Evolutionary conservation across 2,113 vertebrate species (phyloP), one percentile per base, ranked within the genome.

Genomic region (Acanthisitta chloris): DNA sequence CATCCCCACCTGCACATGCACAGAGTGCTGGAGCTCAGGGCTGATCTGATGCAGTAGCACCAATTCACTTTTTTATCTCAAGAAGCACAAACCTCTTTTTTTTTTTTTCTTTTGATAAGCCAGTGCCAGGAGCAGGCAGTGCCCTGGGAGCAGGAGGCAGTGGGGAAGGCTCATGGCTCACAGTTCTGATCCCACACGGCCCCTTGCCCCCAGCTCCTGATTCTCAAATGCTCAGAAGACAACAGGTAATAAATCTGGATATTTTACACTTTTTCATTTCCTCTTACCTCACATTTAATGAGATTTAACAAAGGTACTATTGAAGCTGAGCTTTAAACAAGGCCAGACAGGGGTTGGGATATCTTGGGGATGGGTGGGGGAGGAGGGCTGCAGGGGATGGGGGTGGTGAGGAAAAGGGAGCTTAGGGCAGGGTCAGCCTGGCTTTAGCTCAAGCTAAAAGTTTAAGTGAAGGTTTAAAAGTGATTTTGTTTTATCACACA

Each of bases 261-360:
- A 76, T 72, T 95, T 96, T 96, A 88, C 96, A 95, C 94, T 90
- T 96, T 92, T 89, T 91, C 92, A 96, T 96, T 97, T 96, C 96
- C 96, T 92, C 73, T 90, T 82, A 88, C 91, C 86, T 91, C 92
- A 67, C 83, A 19, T 70, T 94, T 96, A 94, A 95, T 96, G 96
- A 96, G 96, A 82, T 94, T 94, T 91, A 95, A 97, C 96, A 96
- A 96, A 96, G 92, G 95, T 94, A 67, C 96, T 92, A 96, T 96
- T 96, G 96, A 97, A 92, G 38, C 86, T 78, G 94, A 72, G 81
- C 86, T 86, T 89, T 92, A 95, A 95, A 58, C 72, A 87, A 87
- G 94, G 84, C 95, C 92, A 92, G 95, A 57, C 57, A 55, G 42
- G 82, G 81, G 57, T 11, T 90, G 92, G 81, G 57, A 23, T 31